These are phyloP conservation scores for Uloborus diversus DNA, from an alignment of 1,140 invertebrate species.

Conservation along the genomic window DNA sequence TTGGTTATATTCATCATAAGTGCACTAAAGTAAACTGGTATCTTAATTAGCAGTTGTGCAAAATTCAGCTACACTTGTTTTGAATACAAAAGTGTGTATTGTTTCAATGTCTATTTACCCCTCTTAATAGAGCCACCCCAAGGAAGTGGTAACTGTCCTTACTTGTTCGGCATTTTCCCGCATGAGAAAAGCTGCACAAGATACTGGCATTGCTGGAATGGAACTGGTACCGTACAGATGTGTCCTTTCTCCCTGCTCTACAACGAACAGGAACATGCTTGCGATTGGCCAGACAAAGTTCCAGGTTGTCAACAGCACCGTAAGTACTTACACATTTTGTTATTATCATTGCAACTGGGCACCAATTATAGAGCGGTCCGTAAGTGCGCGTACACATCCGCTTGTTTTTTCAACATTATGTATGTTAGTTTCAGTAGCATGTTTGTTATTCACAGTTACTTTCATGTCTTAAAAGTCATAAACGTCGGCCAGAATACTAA, in stretches of 20 bases:
- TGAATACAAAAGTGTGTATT: no score
- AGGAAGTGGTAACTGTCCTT: slow-evolving; percentile 85
- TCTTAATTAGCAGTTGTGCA: no score
- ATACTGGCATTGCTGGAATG: slow-evolving; percentile 95
- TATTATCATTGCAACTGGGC: no score
- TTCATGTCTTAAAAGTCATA: background rate
- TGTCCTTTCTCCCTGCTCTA: slow-evolving; percentile 90
- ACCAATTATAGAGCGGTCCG: no score
- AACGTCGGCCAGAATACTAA: no score
- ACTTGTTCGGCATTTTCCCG: slow-evolving; percentile 91
- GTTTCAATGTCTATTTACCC: no score
- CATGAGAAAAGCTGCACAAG: slow-evolving; percentile 91
- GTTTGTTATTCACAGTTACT: background rate
- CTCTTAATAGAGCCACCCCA: slow-evolving; percentile 78
- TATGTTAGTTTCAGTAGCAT: no score
- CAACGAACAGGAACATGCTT: slow-evolving; percentile 86
- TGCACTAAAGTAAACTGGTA: no score
- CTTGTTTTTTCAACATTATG: background rate
- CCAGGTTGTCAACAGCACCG: slow-evolving; percentile 91
- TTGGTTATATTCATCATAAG: no score
- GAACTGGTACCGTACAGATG: slow-evolving; percentile 88
- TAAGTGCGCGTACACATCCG: background rate
- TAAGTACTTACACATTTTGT: slow-evolving; percentile 69
- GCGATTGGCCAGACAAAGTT: slow-evolving; percentile 91
- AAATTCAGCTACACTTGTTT: no score